Base-by-base conservation (phyloP, 2,797 vertebrate genomes). In the Chloroceryle amazona region DNA sequence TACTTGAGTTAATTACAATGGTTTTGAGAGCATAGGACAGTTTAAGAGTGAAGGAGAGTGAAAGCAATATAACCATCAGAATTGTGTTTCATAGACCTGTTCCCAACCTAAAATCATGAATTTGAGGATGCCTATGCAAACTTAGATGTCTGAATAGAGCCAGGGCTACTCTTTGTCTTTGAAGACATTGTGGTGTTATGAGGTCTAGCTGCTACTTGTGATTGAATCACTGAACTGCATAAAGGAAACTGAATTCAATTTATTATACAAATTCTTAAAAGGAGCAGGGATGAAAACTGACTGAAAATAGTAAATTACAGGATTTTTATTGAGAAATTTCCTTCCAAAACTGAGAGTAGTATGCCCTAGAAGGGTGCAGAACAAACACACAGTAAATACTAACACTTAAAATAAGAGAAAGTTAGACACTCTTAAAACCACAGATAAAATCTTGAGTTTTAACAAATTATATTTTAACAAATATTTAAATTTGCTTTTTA, bases 271-370 rank as follows among this genome's bases (percentile, higher is more conserved):
- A 54, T 71, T 67, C 13, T 72, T 79, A 28, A 72, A 86, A 90
- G 33, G 16, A 88, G 4, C 10, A 61, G 33, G 39, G 21, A 42
- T 35, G 0, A 68, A 72, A 47, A 35, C 51, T 41, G 3, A 13
- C 11, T 37, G 20, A 41, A 68, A 82, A 26, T 12, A 35, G 1
- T 37, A 67, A 47, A 13, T 1, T 14, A 33, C 15, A 39, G 26
- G 22, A 41, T 22, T 71, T 90, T 58, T 65, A 18, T 4, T 65
- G 39, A 79, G 17, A 79, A 62, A 51, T 67, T 54, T 84, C 13
- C 29, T 11, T 0, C 7, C 35, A 42, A 0, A 0, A 1, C 14
- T 81, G 29, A 49, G 13, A 65, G 54, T 33, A 54, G 2, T 25
- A 71, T 60, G 75, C 4, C 28, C 12, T 25, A 75, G 47, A 51